phyloP scores from a whole-genome alignment of 2,888 invertebrate species.

The Frankliniella intonsa region DNA sequence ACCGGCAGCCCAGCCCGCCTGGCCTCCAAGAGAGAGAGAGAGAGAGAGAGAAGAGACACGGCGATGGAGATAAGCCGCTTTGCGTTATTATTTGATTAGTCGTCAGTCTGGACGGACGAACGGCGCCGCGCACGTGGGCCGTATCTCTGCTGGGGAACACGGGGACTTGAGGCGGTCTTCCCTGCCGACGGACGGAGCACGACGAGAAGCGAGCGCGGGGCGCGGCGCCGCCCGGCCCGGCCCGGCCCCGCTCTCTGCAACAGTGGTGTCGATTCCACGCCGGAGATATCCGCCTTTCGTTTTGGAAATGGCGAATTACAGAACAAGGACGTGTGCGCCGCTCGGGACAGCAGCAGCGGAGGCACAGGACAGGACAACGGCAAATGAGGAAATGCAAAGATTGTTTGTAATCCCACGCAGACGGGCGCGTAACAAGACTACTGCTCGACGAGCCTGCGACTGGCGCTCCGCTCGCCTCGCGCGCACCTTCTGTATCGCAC shows the following conservation, averaged over 20 bases:
- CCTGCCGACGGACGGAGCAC: too few species aligned
- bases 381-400: background rate
- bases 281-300: background rate
- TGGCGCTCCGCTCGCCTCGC: background rate
- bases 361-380: background rate
- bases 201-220: too few species aligned
- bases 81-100: conserved; percentile 27
- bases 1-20: background rate
- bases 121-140: background rate
- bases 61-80: conserved; percentile 13
- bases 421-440: too few species aligned
- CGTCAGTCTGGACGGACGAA: background rate
- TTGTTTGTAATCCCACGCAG: too few species aligned
- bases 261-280: background rate
- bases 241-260: background rate
- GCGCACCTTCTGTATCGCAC: too few species aligned
- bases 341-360: background rate
- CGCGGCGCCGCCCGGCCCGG: too few species aligned
- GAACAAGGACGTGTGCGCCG: background rate
- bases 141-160: background rate
- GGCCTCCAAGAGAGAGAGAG: too few species aligned
- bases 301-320: background rate
- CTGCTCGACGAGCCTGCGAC: too few species aligned
- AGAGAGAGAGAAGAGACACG: too few species aligned
- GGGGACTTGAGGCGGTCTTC: too few species aligned